A percentile compares a stretch with the other conserved stretches of the same genome.
Evolutionary conservation across 2,797 vertebrate species (phyloP).

Genomic region (Thalassophryne amazonica): DNA sequence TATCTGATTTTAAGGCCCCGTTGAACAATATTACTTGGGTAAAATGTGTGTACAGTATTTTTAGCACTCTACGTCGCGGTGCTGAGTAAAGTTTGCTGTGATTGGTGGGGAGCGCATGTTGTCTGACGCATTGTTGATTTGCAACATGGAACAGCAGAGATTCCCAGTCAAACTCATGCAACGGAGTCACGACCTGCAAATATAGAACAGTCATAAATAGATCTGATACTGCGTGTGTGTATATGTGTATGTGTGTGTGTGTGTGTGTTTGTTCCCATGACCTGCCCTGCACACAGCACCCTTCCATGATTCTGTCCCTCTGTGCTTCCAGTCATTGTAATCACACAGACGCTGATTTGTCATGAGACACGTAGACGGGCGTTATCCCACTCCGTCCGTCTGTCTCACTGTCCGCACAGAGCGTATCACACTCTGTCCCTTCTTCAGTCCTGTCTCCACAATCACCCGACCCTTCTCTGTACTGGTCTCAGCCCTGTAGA

Average conservation of each 20-base stretch:
- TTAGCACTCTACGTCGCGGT: not conserved
- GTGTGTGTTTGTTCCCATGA: constrained; percentile 71
- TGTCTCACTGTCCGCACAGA: constrained; percentile 8
- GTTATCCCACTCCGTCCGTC: constrained; percentile 19
- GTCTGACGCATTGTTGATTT: constrained; percentile 41
- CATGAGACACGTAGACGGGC: constrained; percentile 1
- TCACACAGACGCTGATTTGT: constrained; percentile 42
- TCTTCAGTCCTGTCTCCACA: too few relatives aligned
- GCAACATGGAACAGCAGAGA: constrained; percentile 46
- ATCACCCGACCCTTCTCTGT: too few relatives aligned
- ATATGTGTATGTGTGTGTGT: constrained; percentile 3
- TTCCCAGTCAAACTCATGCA: constrained; percentile 63
- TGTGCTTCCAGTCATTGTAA: constrained; percentile 41
- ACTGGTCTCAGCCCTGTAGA: too few relatives aligned
- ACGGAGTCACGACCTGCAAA: constrained; percentile 54
- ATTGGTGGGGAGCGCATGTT: constrained; percentile 31
- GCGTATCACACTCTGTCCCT: not conserved
- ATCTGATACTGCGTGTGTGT: constrained; percentile 24
- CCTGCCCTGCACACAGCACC: constrained; percentile 59
- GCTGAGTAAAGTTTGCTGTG: not conserved
- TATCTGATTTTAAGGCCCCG: too few relatives aligned
- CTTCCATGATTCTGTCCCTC: constrained; percentile 30
- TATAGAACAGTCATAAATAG: constrained; percentile 66
- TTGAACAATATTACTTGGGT: too few relatives aligned
- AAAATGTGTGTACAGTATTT: too few relatives aligned